Base-by-base conservation (phyloP, 2,888 invertebrate species). In the Conistra vaccinii region DNA sequence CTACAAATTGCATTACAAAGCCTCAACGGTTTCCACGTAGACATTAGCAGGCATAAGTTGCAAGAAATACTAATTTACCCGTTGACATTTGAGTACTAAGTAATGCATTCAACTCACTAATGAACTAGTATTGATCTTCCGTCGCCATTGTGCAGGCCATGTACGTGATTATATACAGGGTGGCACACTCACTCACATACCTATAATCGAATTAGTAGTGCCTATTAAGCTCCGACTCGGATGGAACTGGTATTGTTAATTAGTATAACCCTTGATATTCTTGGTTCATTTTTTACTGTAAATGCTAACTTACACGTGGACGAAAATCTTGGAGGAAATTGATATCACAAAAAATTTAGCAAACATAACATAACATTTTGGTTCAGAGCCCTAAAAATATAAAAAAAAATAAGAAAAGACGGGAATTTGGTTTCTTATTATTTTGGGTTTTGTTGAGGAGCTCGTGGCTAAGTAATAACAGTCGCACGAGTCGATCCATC, bases 191-290 rank as follows among this genome's bases (percentile, higher is more conserved):
- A 66, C 70, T 83, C 58, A 66, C 72, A 86, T 89, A 88, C 85
- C 84, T 87, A 86, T 90, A 91, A 91, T 90, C 90, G 87, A 90
- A 89, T 91, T 90, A 91, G 83, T 82, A 77, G 80, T 78, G 85
- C 85, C 85, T 86, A 80, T 84, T 86, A 80, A 74, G 78, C 81
- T 75, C 79, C 66, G 85, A 83, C 73, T 85, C 66, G 75, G 79
- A 86, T 87, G 80, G 86, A 83, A 82, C 86, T 87, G 77, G 82
- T 85, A 88, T 87, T 53, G 90, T 91, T 91, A 91, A 92, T 90
- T 89, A 90, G 85, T 80, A 85, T 87, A 89, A 87, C 85, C 80
- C 83, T 85, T 81, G 75, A 85, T 83, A 57, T 57, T 67, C 58
- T 62, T 48, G 69, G 57, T 29, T 60, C 55, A 66, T 76, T 78